A percentile compares a stretch with the other conserved stretches of the same genome.
Evolutionary conservation across 2,888 invertebrate species (phyloP).

Genomic region (Poecilobothrus nobilitatus): DNA sequence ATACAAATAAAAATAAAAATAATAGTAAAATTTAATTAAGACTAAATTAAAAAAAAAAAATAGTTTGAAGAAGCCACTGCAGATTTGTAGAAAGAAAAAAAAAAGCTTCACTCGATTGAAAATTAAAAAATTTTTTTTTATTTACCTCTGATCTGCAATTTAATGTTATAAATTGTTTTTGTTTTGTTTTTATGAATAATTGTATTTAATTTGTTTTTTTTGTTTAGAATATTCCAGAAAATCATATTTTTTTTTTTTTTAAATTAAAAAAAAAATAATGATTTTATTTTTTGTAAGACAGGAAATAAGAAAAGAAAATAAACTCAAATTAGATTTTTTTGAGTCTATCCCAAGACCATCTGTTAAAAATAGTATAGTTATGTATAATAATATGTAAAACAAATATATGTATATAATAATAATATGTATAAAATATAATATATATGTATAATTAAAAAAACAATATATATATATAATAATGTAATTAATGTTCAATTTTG

Average conservation of each 20-base stretch:
- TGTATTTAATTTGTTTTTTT: conserved; percentile 7
- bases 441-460: neutral
- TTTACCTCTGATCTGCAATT: conserved; percentile 19
- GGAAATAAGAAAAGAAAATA: conserved; percentile 23
- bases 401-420: conserved; percentile 2
- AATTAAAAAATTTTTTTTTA: neutral
- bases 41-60: neutral
- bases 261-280: conserved; percentile 20
- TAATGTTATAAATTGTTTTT: neutral
- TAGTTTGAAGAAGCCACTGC: neutral
- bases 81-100: neutral
- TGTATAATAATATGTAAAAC: conserved; percentile 10
- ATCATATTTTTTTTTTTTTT: neutral
- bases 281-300: conserved; percentile 25
- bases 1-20: neutral
- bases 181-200: neutral
- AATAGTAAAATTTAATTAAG: too few relatives aligned
- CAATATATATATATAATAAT: too few relatives aligned
- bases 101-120: neutral
- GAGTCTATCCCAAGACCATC: conserved; percentile 43
- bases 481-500: too few relatives aligned
- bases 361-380: conserved; percentile 25
- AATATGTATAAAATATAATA: conserved; percentile 12
- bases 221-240: conserved; percentile 2
- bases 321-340: conserved; percentile 42